Evolutionary conservation across 2,888 invertebrate species (phyloP), one percentile per base, ranked within the genome.

Genomic region (Athrips mouffetella): DNA sequence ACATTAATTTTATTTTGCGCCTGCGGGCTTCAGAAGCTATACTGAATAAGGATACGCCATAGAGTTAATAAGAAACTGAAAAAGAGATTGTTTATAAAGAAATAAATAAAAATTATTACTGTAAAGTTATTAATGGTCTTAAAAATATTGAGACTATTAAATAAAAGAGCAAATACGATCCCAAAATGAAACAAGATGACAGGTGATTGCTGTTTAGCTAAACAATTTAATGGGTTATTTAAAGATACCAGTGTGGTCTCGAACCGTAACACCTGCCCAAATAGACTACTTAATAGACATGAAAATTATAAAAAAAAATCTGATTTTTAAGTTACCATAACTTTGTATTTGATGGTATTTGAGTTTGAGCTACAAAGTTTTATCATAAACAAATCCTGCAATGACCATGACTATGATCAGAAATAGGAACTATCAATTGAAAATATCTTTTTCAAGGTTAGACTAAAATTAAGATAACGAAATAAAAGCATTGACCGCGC

Each of bases 401-500:
- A 46, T 40, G n/a, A n/a, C n/a, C n/a, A n/a, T 46, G 52, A 48
- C 42, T 40, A 29, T 46, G 53, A 16, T 18, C 45, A 48, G 45
- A 54, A 33, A 47, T 20, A 49, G 49, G 48, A 50, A 37, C 37
- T 48, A 15, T 3, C 16, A 5, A 41, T 8, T 8, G 46, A 25
- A 31, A n/a, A 39, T 44, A 47, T 50, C 46, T 41, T 8, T 35
- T 46, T 51, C 51, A 41, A 44, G 35, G 53, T 55, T 49, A 52
- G n/a, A n/a, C n/a, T n/a, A n/a, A n/a, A n/a, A n/a, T n/a, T n/a
- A n/a, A n/a, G 51, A 56, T 52, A 54, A 57, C 52, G 25, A 35
- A 45, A 35, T 33, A 45, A 54, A 58, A 49, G 53, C 51, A 45
- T 45, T 51, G 53, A 53, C 54, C 51, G 47, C 21, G 41, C 31